Conservation (phyloP, 2,888 invertebrate species). For the Lasius fuliginosus region DNA sequence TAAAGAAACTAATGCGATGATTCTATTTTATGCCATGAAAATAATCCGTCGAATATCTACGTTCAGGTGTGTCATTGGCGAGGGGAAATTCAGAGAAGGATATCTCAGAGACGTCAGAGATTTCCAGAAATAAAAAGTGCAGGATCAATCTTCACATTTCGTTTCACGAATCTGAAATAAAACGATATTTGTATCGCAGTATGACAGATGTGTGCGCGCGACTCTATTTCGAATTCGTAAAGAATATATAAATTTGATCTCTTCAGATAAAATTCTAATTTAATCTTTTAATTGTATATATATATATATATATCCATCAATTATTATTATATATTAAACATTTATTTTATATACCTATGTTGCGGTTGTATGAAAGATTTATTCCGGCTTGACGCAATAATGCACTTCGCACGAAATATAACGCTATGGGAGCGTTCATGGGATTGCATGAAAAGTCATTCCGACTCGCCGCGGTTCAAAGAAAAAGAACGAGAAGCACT, state of each 20-base stretch:
- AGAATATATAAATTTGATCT: neutral
- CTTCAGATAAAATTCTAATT: neutral
- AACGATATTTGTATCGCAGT: neutral
- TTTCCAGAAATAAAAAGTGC: neutral
- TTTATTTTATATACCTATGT: neutral
- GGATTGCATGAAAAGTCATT: conserved; percentile 18
- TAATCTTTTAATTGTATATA: neutral
- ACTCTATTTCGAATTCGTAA: neutral
- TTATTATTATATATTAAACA: neutral
- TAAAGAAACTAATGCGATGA: neutral
- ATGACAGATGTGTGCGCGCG: too few species aligned
- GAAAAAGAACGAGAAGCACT: conserved; percentile 19
- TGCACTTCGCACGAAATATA: conserved; percentile 7
- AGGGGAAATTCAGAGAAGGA: neutral
- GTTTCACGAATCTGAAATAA: neutral
- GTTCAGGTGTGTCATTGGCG: neutral
- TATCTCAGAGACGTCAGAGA: neutral
- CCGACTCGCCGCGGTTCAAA: neutral
- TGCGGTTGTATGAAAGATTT: neutral
- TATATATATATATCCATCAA: neutral
- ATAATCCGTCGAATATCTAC: conserved; percentile 11
- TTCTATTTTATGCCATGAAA: conserved; percentile 17
- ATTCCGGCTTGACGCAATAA: neutral
- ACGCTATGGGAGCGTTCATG: conserved; percentile 7
- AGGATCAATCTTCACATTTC: neutral